phyloP scores from a whole-genome alignment of 2,113 vertebrate species.

The Rousettus leschenaultii region DNA sequence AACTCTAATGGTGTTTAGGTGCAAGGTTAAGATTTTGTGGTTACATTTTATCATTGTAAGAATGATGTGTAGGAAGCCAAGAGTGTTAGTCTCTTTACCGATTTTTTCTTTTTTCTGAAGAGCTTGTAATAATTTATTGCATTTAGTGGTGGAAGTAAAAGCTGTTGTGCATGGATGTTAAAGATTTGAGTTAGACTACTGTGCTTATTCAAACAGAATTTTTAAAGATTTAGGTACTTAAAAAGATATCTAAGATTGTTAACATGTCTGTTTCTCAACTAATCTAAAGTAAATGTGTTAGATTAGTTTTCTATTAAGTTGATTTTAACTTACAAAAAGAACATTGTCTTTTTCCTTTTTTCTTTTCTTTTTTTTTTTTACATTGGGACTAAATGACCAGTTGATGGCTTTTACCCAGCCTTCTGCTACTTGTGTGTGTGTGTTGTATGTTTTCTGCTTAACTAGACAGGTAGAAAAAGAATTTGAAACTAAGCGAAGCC shows the following conservation, averaged over 20 bases:
- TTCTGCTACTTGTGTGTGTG: neutral
- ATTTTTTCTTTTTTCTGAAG: neutral
- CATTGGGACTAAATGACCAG: neutral
- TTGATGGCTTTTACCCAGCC: neutral
- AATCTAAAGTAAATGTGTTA: slow-evolving; percentile 31
- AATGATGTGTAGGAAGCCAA: neutral
- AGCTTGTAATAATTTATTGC: neutral
- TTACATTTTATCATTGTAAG: slow-evolving; percentile 33
- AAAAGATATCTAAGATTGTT: slow-evolving; percentile 15
- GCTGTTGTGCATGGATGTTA: neutral
- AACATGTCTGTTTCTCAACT: neutral
- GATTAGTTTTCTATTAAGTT: slow-evolving; percentile 37
- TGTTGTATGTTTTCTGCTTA: slow-evolving; percentile 14
- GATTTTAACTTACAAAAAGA: slow-evolving; percentile 5
- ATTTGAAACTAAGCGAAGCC: slow-evolving; percentile 23
- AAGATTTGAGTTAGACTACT: slow-evolving; percentile 39
- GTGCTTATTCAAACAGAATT: neutral
- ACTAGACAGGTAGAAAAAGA: neutral
- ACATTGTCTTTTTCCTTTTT: neutral
- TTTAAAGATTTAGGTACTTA: neutral
- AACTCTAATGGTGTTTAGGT: neutral
- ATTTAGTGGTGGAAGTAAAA: slow-evolving; percentile 27
- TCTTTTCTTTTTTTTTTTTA: neutral
- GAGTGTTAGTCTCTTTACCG: neutral
- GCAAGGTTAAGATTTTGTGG: slow-evolving; percentile 29